Base-by-base conservation (phyloP, 2,888 invertebrate genomes). In the Perizoma flavofasciatum region DNA sequence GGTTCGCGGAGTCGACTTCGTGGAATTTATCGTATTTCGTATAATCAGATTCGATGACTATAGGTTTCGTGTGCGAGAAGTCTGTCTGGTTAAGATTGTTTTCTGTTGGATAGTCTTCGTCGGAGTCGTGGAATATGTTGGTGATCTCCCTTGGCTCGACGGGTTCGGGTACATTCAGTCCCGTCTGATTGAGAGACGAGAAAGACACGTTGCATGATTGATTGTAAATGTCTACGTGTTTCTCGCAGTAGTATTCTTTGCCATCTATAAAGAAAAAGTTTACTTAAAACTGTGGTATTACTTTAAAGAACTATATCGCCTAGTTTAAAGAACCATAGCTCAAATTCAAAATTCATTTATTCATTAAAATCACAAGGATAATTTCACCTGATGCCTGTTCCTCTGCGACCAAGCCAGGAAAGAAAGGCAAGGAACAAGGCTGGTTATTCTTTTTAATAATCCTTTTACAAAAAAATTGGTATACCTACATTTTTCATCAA, bases 161-260 rank as follows among this genome's bases (percentile, higher is more conserved):
- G 0, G 91, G 90, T 22, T 86, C 89, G 0, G 92, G 92, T 0
- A 91, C 89, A 46, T 91, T 86, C 0, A 90, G 78, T 35, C 88
- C 89, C 65, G 86, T 79, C 59, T 89, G 89, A 65, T 86, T 90
- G 6, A 92, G 78, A 0, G 92, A 92, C 0, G 90, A 84, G 68
- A 86, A 86, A 0, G 92, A 92, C 0, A 91, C 87, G 66, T 83
- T 89, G 70, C 85, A 86, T 0, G 89, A 89, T 46, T 88, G 85
- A 63, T 88, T 89, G 74, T 88, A 89, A 39, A 86, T 78, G 67
- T 92, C 88, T 71, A 64, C 59, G 51, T 92, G 92, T 72, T 92
- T 92, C 61, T 92, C 92, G 66, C 92, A 92, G 71, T 81, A 86
- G 66, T 92, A 92, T 66, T 92, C 92, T 70, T 89, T 89, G 6